These are phyloP conservation scores for Cladopsammia gracilis DNA, from an alignment of 64 coral and sea anemone genomes.

Conservation along the genomic window DNA sequence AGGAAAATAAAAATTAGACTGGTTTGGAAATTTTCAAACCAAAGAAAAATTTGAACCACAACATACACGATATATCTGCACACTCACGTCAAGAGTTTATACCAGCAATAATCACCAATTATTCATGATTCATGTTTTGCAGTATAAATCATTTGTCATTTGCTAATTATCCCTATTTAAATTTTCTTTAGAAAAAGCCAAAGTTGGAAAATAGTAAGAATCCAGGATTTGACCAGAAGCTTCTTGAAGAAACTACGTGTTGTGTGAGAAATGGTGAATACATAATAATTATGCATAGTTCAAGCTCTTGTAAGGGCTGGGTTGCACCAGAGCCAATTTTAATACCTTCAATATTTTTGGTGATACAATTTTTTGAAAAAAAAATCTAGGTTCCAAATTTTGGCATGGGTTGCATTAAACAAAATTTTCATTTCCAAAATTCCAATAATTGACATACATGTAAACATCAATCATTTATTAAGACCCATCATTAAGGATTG, in stretches of 20 bases:
- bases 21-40: too few relatives aligned
- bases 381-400: conserved; percentile 2
- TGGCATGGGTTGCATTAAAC: background rate
- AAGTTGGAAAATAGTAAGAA: conserved; percentile 67
- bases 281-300: too few relatives aligned
- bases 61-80: too few relatives aligned
- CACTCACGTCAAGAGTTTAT: too few relatives aligned
- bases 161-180: background rate
- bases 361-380: background rate
- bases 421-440: conserved; percentile 2
- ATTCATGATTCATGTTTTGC: too few relatives aligned
- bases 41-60: too few relatives aligned
- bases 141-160: background rate
- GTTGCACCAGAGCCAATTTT: too few relatives aligned
- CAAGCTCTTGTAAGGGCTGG: too few relatives aligned
- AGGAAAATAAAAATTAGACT: too few relatives aligned
- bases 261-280: conserved; percentile 89
- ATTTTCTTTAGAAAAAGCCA: conserved; percentile 59
- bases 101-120: too few relatives aligned
- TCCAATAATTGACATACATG: background rate
- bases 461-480: background rate
- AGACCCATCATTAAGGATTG: background rate
- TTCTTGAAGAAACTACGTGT: conserved; percentile 79
- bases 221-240: conserved; percentile 88
- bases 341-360: background rate